Conservation (phyloP, 2,113 vertebrate genomes). For the Vombatus ursinus region DNA sequence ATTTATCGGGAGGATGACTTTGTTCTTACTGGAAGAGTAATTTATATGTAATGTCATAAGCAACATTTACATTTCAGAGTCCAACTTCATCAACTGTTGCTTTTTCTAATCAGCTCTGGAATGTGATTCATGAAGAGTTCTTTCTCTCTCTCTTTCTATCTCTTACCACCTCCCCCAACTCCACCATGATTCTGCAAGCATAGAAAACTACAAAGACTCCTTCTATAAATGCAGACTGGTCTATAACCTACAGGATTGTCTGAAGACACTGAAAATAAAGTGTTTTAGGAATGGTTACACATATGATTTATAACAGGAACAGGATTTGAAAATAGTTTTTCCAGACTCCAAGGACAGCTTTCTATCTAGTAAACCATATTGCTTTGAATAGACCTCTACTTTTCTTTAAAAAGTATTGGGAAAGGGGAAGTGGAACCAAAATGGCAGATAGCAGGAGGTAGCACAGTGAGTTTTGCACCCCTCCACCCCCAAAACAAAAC, state of each 20-base stretch:
- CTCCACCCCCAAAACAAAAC: too few species aligned
- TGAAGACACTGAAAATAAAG: background rate
- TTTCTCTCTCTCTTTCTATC: too few species aligned
- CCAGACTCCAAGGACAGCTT: too few species aligned
- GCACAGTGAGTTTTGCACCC: too few species aligned
- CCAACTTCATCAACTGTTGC: background rate
- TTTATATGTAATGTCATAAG: background rate
- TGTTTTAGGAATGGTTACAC: background rate
- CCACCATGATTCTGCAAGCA: fast-evolving
- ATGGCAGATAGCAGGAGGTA: too few species aligned
- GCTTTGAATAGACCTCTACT: too few species aligned
- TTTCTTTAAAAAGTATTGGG: too few species aligned
- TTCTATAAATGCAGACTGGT: background rate
- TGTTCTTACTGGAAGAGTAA: too few species aligned
- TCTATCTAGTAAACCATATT: too few species aligned
- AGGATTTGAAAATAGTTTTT: background rate
- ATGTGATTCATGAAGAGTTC: background rate
- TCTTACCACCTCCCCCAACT: background rate
- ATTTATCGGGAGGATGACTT: too few species aligned
- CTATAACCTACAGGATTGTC: background rate
- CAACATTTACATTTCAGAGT: background rate
- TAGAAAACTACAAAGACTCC: background rate
- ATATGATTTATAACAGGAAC: background rate
- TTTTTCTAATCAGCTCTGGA: background rate
- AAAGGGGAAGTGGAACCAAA: too few species aligned